Evolutionary conservation across 2,797 vertebrate species (phyloP).

Genomic region (Oryzias dopingdopingensis): DNA sequence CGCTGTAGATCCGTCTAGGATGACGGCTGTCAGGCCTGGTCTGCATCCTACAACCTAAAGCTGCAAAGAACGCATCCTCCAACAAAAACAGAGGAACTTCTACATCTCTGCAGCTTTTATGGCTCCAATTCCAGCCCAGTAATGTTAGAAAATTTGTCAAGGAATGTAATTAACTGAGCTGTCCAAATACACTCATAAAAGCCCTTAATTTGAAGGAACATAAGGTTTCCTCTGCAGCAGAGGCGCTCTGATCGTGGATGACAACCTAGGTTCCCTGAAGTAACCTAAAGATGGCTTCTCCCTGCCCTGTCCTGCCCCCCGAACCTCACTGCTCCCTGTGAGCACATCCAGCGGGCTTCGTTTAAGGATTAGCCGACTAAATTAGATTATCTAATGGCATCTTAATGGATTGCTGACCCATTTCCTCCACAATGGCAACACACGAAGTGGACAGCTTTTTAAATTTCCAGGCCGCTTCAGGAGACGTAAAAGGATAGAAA

Average conservation of each 20-base stretch:
- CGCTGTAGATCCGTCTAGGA: conserved; percentile 67
- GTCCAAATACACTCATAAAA: too few relatives aligned
- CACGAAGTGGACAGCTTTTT: conserved; percentile 87
- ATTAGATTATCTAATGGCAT: conserved; percentile 99
- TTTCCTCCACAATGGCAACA: conserved; percentile 92
- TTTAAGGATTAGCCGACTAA: conserved; percentile 95
- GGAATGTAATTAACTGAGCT: too few relatives aligned
- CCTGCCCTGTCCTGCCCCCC: conserved; percentile 47
- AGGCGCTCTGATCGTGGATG: neutral
- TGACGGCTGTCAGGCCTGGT: conserved; percentile 57
- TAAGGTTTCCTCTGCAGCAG: neutral
- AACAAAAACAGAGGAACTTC: neutral
- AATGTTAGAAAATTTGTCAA: too few relatives aligned
- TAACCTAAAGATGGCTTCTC: conserved; percentile 62
- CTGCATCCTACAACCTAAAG: conserved; percentile 45
- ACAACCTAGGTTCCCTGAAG: conserved; percentile 45
- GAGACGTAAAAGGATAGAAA: conserved; percentile 64
- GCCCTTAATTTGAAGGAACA: too few relatives aligned
- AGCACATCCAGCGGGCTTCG: conserved; percentile 82
- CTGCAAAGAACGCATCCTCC: neutral
- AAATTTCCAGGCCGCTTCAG: conserved; percentile 75
- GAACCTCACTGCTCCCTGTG: conserved; percentile 57
- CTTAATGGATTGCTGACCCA: conserved; percentile 98
- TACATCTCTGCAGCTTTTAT: too few relatives aligned
- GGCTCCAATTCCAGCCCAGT: too few relatives aligned